Base-by-base conservation (phyloP, 2,888 invertebrate genomes). In the Pogonocherus hispidulus region DNA sequence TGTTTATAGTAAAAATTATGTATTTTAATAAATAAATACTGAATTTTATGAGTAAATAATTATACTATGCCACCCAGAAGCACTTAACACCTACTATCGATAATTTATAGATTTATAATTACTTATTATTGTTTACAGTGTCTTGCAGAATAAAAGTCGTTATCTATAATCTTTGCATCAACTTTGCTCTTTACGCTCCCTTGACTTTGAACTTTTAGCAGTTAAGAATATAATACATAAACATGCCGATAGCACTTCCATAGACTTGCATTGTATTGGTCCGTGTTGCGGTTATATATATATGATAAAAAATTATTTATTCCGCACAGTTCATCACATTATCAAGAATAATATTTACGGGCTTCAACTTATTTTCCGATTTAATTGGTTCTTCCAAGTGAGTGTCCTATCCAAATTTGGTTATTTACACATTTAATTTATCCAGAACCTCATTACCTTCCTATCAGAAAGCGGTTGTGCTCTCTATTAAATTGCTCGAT, bases 51-150 rank as follows among this genome's bases (percentile, higher is more conserved):
- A n/a, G n/a, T n/a, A n/a, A n/a, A n/a, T 27, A 27, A 3, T 27
- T 27, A 27, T 27, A 8, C 27, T 27, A 68, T 63, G 49, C 67
- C 69, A 66, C 62, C 65, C 67, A 67, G 63, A 65, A 64, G 62
- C 63, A 37, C 46, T 67, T 64, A 66, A 60, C 71, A 64, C 71
- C 69, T 71, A 63, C 59, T 18, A 8, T 22, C 18, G 9, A 55
- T 65, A 56, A 62, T 70, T 70, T 64, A 67, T 67, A 62, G 22
- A 51, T 32, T 62, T 62, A 62, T 62, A 62, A 62, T 62, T 49
- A 37, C 32, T 62, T 62, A 18, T 51, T 23, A 47, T 49, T 32
- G 51, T 32, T 19, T 62, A 51, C 47, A 35, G 20, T 35, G 6
- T 5, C 51, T 20, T 19, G 51, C 51, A 23, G 51, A 35, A 35